These are phyloP conservation scores for Condylura cristata DNA, from an alignment of 2,113 vertebrate species.

Conservation along the genomic window DNA sequence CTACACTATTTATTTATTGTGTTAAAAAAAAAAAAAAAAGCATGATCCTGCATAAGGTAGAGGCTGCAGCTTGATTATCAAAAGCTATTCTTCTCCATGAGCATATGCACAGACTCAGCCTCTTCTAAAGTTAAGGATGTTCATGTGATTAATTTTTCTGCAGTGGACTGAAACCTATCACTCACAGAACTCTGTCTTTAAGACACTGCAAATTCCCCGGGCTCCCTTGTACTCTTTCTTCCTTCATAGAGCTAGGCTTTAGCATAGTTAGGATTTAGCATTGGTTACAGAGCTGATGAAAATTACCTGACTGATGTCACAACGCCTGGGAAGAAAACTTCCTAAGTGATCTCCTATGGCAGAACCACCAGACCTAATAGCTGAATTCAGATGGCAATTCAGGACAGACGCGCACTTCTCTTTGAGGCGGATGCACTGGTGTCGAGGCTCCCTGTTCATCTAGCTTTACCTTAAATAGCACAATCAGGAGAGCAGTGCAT, in stretches of 20 bases:
- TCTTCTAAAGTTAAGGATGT: background rate
- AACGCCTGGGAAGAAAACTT: background rate
- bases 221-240: background rate
- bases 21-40: background rate
- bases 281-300: background rate
- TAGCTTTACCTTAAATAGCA: background rate
- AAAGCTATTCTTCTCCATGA: background rate
- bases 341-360: background rate
- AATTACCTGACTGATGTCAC: background rate
- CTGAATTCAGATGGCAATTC: background rate
- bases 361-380: background rate
- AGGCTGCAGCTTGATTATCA: background rate
- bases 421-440: background rate
- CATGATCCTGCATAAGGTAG: background rate
- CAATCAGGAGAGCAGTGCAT: background rate
- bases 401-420: background rate
- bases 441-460: background rate
- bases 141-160: background rate
- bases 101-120: rapidly evolving
- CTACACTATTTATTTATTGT: background rate
- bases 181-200: background rate
- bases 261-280: too few species aligned
- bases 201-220: rapidly evolving
- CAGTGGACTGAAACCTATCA: background rate
- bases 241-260: background rate